Evolutionary conservation across 1,140 invertebrate genomes (phyloP).

Genomic region (Prorops nasuta): DNA sequence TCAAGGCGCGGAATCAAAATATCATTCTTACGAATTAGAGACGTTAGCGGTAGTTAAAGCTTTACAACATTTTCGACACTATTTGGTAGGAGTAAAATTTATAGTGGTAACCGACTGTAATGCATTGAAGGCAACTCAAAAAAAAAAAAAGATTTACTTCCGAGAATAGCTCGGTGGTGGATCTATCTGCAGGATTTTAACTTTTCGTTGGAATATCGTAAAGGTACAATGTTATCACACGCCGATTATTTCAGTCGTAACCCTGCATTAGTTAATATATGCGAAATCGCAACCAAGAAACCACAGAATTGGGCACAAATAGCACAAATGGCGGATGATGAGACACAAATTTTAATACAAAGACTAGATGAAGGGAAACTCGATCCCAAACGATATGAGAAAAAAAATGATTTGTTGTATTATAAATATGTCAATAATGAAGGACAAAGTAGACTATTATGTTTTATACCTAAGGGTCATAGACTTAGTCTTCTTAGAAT

Average conservation of each 20-base stretch:
- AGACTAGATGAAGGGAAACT: neutral
- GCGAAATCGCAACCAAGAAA: neutral
- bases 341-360: neutral
- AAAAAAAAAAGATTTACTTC: constrained; percentile 5
- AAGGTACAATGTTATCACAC: constrained; percentile 12
- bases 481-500: neutral
- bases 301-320: neutral
- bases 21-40: constrained; percentile 1
- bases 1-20: neutral
- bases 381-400: neutral
- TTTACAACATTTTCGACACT: neutral
- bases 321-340: neutral
- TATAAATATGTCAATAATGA: neutral
- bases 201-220: constrained; percentile 8
- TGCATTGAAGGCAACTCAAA: neutral
- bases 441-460: neutral
- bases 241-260: constrained; percentile 16
- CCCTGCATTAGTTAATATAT: neutral
- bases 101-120: neutral
- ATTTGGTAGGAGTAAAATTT: neutral
- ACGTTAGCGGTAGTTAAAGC: neutral
- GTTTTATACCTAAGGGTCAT: neutral
- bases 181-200: constrained; percentile 3
- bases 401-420: neutral
- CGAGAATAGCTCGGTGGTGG: constrained; percentile 16